A percentile compares a stretch with the other conserved stretches of the same genome.
Evolutionary conservation across 2,113 vertebrate species (phyloP).

Genomic region (Columba janthina): DNA sequence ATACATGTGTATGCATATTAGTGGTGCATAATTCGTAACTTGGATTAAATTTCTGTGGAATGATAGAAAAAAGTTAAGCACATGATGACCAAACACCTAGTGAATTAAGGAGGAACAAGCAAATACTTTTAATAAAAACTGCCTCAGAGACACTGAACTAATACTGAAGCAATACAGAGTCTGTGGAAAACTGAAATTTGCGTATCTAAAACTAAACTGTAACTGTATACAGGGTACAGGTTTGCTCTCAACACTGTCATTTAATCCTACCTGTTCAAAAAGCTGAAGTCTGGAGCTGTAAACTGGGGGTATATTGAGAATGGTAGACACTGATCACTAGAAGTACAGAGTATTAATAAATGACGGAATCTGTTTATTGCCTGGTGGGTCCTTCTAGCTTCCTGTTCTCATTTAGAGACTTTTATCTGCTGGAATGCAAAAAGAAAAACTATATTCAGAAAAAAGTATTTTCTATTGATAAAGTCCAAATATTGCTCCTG

Average conservation of each 20-base stretch:
- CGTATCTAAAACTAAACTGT: not conserved
- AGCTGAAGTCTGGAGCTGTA: not conserved
- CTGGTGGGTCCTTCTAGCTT: not conserved
- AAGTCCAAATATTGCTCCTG: not conserved
- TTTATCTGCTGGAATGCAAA: not conserved
- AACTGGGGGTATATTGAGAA: not conserved
- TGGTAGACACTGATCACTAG: not conserved
- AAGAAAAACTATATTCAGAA: not conserved
- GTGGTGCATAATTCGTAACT: not conserved
- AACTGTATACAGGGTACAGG: not conserved
- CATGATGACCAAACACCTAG: rapidly evolving
- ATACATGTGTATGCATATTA: not conserved
- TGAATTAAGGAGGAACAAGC: not conserved
- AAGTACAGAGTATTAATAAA: not conserved
- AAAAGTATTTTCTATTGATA: not conserved
- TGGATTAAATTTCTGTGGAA: not conserved
- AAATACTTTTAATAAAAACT: not conserved
- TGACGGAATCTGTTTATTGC: not conserved
- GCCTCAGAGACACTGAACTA: not conserved
- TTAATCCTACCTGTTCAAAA: not conserved
- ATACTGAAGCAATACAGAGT: not conserved
- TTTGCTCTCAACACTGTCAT: not conserved
- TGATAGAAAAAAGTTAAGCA: not conserved
- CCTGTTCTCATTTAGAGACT: not conserved
- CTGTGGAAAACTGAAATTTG: not conserved